phyloP scores from a whole-genome alignment of 2,797 vertebrate genomes.

The Xenops minutus region DNA sequence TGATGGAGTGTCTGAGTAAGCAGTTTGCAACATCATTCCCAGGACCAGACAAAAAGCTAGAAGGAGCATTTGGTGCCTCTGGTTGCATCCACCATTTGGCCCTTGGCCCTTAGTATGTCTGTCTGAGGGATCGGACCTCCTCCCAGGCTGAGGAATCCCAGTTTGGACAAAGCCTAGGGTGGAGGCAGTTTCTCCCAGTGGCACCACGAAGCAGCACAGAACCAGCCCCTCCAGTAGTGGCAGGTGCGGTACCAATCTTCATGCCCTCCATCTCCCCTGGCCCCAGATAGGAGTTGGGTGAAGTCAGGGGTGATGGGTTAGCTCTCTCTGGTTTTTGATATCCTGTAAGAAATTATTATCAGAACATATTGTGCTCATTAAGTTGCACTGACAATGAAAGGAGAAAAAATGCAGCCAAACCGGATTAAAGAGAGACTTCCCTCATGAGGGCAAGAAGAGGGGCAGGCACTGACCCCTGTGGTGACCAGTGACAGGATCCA shows the following conservation, averaged over 20 bases:
- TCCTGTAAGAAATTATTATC: background rate
- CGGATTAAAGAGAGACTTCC: background rate
- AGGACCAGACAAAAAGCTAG: fast-evolving
- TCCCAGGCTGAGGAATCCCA: fast-evolving
- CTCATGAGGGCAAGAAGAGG: too few species aligned
- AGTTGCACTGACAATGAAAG: background rate
- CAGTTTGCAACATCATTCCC: too few species aligned
- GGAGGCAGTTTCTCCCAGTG: fast-evolving
- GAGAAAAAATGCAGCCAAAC: background rate
- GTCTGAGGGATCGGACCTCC: background rate
- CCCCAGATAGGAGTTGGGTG: fast-evolving
- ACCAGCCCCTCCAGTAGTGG: fast-evolving
- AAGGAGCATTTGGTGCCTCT: fast-evolving
- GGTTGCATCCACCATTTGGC: fast-evolving
- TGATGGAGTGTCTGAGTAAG: too few species aligned
- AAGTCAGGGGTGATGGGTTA: too few species aligned
- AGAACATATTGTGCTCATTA: background rate
- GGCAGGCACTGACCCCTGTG: too few species aligned
- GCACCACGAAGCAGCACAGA: fast-evolving
- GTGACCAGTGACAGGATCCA: too few species aligned
- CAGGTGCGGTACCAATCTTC: background rate
- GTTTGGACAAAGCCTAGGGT: fast-evolving
- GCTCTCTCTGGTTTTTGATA: background rate
- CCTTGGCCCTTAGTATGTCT: fast-evolving
- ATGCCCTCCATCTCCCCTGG: too few species aligned